These are phyloP conservation scores for Palloptera scutellata DNA, from an alignment of 2,888 invertebrate species.

Conservation along the genomic window DNA sequence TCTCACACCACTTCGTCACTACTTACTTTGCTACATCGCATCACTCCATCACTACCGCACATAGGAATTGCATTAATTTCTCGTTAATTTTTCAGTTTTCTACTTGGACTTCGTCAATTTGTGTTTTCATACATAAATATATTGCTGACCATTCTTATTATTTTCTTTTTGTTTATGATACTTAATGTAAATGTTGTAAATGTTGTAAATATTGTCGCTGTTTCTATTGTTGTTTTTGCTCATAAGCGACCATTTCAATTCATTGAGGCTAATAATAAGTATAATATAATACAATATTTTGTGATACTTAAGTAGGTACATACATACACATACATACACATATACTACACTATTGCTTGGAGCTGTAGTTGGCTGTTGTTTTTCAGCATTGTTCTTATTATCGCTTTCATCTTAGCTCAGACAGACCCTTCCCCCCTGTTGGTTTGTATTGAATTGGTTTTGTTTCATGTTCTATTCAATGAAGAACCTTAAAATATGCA, in stretches of 20 bases:
- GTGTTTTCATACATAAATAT: background rate
- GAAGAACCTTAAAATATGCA: constrained; percentile 22
- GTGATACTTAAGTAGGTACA: background rate
- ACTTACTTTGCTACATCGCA: background rate
- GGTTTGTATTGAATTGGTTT: constrained; percentile 13
- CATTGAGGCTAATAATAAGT: constrained; percentile 39
- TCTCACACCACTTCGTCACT: background rate
- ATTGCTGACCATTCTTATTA: background rate
- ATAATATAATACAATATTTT: background rate
- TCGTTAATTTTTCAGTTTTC: constrained; percentile 1
- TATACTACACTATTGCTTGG: background rate
- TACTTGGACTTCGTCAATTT: background rate
- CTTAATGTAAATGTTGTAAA: constrained; percentile 4
- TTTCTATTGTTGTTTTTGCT: constrained; percentile 48
- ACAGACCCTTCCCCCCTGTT: background rate
- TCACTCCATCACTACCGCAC: background rate
- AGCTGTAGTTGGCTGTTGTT: background rate
- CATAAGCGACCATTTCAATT: constrained; percentile 56
- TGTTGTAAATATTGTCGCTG: constrained; percentile 1
- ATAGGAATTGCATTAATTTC: background rate
- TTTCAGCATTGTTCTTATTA: constrained; percentile 1
- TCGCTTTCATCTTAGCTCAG: background rate
- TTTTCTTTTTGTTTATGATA: background rate
- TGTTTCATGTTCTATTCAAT: background rate
- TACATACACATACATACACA: background rate